These are phyloP conservation scores for Hemibagrus wyckioides DNA, from an alignment of 2,113 vertebrate species.

Conservation along the genomic window DNA sequence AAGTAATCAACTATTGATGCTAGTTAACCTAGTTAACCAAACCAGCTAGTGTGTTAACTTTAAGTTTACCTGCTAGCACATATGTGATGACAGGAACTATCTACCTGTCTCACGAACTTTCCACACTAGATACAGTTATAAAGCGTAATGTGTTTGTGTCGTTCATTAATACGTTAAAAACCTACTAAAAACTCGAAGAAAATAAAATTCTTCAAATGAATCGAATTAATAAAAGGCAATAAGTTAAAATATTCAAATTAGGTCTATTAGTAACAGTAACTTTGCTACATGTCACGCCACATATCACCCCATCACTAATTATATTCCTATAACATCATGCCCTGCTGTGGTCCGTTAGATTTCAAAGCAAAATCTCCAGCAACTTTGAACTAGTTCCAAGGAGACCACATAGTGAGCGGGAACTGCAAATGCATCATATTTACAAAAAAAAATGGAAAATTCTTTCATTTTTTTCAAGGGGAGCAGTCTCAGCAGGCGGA, in stretches of 20 bases:
- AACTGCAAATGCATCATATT: background rate
- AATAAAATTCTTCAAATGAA: too few species aligned
- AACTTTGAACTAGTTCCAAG: background rate
- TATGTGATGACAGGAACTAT: background rate
- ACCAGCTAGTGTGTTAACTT: background rate
- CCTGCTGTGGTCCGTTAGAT: background rate
- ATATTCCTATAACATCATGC: background rate
- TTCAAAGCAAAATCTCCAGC: background rate
- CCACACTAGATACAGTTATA: background rate
- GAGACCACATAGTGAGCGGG: background rate
- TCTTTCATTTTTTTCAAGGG: background rate
- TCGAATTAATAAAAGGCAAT: background rate
- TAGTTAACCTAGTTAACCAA: too few species aligned
- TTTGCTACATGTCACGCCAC: background rate
- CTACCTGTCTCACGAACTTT: background rate
- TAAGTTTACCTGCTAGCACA: background rate
- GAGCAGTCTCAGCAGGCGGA: background rate
- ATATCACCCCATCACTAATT: background rate
- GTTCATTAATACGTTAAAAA: background rate
- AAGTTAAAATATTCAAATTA: background rate
- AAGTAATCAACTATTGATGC: too few species aligned
- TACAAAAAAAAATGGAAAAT: background rate
- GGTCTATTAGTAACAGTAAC: too few species aligned
- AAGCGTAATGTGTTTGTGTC: background rate
- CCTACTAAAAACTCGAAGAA: too few species aligned